Percentiles rank a stretch among this genome's conserved stretches.
These are phyloP conservation scores for Calameuta idolon DNA, from an alignment of 2,888 invertebrate species.

Conservation along the genomic window DNA sequence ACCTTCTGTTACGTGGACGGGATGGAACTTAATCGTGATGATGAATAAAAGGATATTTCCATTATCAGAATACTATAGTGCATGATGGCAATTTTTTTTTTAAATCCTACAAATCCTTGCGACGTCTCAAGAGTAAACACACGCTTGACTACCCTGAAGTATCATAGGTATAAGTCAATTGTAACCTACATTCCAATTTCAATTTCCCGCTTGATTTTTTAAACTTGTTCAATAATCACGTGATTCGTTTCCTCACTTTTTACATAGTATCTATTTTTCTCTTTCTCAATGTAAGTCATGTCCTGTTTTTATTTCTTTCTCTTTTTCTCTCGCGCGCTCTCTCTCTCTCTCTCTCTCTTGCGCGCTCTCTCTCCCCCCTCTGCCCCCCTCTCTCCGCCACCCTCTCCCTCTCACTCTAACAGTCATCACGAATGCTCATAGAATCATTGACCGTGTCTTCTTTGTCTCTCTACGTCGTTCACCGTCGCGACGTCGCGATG, in stretches of 20 bases:
- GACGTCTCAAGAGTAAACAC: neutral
- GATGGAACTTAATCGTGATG: neutral
- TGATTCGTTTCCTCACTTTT: too few relatives aligned
- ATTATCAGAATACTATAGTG: neutral
- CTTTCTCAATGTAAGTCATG: too few relatives aligned
- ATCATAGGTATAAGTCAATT: neutral
- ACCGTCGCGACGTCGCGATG: neutral
- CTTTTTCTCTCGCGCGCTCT: too few relatives aligned
- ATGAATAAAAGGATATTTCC: neutral
- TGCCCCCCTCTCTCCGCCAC: too few relatives aligned
- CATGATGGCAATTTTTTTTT: neutral
- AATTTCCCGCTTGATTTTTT: neutral
- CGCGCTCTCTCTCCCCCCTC: too few relatives aligned
- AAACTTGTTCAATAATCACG: too few relatives aligned
- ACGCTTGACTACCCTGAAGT: neutral
- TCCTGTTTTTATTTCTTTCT: too few relatives aligned
- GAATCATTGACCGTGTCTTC: neutral
- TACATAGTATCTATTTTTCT: too few relatives aligned
- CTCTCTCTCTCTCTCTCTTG: too few relatives aligned
- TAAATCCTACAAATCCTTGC: neutral
- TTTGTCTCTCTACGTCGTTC: neutral
- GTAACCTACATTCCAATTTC: neutral
- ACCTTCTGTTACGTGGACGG: neutral
- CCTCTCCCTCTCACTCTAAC: too few relatives aligned
- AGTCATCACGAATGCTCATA: neutral